These are phyloP conservation scores for Bedellia somnulentella DNA, from an alignment of 2,888 invertebrate genomes.

Conservation along the genomic window DNA sequence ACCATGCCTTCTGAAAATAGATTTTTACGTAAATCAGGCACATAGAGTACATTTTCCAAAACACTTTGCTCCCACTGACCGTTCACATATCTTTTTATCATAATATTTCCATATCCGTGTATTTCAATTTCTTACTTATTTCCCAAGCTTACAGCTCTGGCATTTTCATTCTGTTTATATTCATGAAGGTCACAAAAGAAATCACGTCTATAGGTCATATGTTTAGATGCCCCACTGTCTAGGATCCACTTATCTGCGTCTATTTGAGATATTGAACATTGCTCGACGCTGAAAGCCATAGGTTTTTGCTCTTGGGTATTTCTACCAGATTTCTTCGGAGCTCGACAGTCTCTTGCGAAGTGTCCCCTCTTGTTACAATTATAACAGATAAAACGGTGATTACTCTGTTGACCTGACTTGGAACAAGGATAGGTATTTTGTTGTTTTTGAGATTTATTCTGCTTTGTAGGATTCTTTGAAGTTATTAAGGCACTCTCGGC, in stretches of 20 bases:
- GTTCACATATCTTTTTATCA: too few relatives aligned
- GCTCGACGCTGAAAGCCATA: slow-evolving; percentile 3
- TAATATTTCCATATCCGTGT: too few relatives aligned
- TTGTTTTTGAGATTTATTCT: not conserved
- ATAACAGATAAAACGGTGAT: slow-evolving; percentile 14
- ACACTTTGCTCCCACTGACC: too few relatives aligned
- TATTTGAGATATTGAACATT: too few relatives aligned
- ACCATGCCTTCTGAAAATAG: too few relatives aligned
- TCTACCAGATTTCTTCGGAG: slow-evolving; percentile 7
- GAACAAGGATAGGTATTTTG: not conserved
- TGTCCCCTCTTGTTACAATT: slow-evolving; percentile 15
- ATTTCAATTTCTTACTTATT: too few relatives aligned
- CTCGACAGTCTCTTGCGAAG: slow-evolving; percentile 14
- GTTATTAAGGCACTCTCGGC: slow-evolving; percentile 10
- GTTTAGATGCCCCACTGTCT: slow-evolving; percentile 15
- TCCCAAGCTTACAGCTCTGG: too few relatives aligned
- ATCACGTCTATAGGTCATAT: slow-evolving; percentile 14
- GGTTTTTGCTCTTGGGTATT: slow-evolving; percentile 4
- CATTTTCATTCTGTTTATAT: too few relatives aligned
- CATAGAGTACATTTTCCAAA: too few relatives aligned
- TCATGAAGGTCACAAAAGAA: too few relatives aligned
- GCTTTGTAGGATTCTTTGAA: too few relatives aligned
- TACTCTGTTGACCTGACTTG: slow-evolving; percentile 4
- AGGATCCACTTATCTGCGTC: slow-evolving; percentile 13
- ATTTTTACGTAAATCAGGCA: too few relatives aligned